Evolutionary conservation across 2,113 vertebrate species (phyloP).

Genomic region (Saccopteryx leptura): DNA sequence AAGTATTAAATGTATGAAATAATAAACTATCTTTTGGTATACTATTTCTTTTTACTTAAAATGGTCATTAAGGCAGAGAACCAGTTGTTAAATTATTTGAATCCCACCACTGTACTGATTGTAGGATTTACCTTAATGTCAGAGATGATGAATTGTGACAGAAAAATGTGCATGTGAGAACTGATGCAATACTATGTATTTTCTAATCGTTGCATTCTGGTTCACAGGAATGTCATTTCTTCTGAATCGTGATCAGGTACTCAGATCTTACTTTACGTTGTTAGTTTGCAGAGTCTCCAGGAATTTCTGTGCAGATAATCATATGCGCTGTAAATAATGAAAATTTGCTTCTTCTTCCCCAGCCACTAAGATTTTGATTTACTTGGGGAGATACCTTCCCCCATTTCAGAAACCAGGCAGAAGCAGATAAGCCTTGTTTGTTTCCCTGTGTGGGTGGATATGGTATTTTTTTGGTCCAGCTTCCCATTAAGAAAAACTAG

Average conservation of each 20-base stretch:
- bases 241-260: background rate
- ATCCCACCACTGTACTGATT: too few species aligned
- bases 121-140: background rate
- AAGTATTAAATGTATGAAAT: too few species aligned
- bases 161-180: background rate
- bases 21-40: too few species aligned
- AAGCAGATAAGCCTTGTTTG: background rate
- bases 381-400: background rate
- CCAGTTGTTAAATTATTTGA: too few species aligned
- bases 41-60: too few species aligned
- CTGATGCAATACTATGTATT: background rate
- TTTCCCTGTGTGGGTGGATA: background rate
- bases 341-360: background rate
- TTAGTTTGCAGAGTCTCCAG: background rate
- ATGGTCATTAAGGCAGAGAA: too few species aligned
- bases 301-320: background rate
- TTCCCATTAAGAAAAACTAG: conserved; percentile 12
- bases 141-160: background rate
- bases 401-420: background rate
- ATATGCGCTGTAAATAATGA: background rate
- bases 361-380: background rate
- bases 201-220: background rate
- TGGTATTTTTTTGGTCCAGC: background rate
- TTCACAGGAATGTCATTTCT: background rate
- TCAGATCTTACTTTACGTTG: background rate